These are phyloP conservation scores for Phortica variegata DNA, from an alignment of 1,140 invertebrate genomes.

Conservation along the genomic window DNA sequence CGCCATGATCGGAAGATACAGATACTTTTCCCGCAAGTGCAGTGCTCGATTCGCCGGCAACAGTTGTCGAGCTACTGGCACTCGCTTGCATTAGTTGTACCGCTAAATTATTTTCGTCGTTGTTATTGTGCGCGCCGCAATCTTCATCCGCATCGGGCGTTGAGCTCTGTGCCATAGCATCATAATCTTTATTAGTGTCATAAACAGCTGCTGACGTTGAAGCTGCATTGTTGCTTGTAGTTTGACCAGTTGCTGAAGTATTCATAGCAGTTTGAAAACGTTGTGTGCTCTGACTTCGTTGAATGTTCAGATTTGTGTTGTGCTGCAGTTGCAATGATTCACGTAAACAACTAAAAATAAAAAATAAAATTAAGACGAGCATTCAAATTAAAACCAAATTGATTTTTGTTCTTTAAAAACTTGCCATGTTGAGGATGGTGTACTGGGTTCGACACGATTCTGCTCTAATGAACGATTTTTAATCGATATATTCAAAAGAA, in stretches of 20 bases:
- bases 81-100: constrained; percentile 14
- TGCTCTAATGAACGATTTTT: constrained; percentile 59
- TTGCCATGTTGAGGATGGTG: constrained; percentile 49
- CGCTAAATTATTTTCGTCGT: constrained; percentile 30
- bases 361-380: neutral
- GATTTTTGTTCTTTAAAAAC: too few species aligned
- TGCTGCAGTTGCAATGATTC: constrained; percentile 55
- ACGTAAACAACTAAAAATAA: constrained; percentile 40
- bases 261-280: constrained; percentile 49
- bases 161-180: too few species aligned
- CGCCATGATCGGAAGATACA: constrained; percentile 23
- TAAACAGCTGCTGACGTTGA: constrained; percentile 25
- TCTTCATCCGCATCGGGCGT: constrained; percentile 16
- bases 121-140: constrained; percentile 27
- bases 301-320: constrained; percentile 56
- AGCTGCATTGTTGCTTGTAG: constrained; percentile 5
- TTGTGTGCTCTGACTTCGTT: constrained; percentile 55
- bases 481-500: constrained; percentile 62
- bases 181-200: constrained; percentile 51
- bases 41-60: constrained; percentile 1
- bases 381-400: neutral
- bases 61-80: neutral
- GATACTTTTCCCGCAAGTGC: constrained; percentile 10
- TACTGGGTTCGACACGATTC: constrained; percentile 38
- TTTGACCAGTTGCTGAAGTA: constrained; percentile 11